Evolutionary conservation across 2,888 invertebrate genomes (phyloP).

Genomic region (Pharmacophagus antenor): DNA sequence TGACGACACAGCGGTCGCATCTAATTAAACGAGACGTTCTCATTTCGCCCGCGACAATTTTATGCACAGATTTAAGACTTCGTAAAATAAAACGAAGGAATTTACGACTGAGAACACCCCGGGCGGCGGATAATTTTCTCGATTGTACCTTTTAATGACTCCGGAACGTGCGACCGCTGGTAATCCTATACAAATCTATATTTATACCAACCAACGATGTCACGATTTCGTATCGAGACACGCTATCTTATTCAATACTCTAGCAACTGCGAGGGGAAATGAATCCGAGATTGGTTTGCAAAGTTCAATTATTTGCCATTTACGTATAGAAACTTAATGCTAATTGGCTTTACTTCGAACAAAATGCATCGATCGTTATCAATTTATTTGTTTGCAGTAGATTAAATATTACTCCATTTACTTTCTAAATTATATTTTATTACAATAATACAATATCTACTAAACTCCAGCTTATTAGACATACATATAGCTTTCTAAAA

Average conservation of each 20-base stretch:
- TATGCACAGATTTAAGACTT: constrained; percentile 64
- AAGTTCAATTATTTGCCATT: constrained; percentile 33
- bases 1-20: constrained; percentile 54
- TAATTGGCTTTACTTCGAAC: constrained; percentile 31
- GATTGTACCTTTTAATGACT: constrained; percentile 53
- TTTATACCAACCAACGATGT: constrained; percentile 34
- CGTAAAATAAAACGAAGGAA: constrained; percentile 60
- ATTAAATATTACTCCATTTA: constrained; percentile 3
- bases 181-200: constrained; percentile 43
- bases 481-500: too few species aligned
- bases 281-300: constrained; percentile 27
- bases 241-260: constrained; percentile 33
- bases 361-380: constrained; percentile 27
- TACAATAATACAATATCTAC: too few species aligned
- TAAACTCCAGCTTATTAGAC: too few species aligned
- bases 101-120: constrained; percentile 58
- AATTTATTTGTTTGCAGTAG: constrained; percentile 38
- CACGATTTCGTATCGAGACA: constrained; percentile 40
- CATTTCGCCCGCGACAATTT: constrained; percentile 68
- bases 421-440: not conserved
- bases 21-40: constrained; percentile 71
- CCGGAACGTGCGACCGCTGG: constrained; percentile 43
- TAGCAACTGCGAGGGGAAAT: constrained; percentile 24
- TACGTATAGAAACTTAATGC: constrained; percentile 30
- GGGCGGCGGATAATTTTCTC: constrained; percentile 61